Conservation (phyloP, 2,888 invertebrate genomes). For the Chrysomela aeneicollis region DNA sequence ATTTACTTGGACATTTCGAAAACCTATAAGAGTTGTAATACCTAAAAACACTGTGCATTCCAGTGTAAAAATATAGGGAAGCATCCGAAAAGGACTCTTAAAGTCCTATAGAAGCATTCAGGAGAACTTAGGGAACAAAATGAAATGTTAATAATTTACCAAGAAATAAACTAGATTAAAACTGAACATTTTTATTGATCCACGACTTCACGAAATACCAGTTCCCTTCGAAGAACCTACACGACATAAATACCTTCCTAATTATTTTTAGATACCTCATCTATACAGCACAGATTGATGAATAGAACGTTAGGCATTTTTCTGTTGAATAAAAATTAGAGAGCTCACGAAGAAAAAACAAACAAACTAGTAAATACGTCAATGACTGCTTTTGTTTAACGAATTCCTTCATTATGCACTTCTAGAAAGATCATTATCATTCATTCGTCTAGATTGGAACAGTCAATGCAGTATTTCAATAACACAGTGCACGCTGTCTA, state of each 20-base stretch:
- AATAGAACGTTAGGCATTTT: neutral
- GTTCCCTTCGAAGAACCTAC: neutral
- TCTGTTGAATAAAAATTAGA: neutral
- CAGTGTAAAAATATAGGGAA: too few species aligned
- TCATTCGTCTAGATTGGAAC: slow-evolving; percentile 31
- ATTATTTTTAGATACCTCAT: neutral
- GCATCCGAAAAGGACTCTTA: too few species aligned
- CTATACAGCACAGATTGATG: too few species aligned
- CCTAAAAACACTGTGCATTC: too few species aligned
- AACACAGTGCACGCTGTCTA: slow-evolving; percentile 35
- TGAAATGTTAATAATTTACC: too few species aligned
- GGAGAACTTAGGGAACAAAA: too few species aligned
- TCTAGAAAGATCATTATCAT: slow-evolving; percentile 31
- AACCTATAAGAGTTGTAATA: too few species aligned
- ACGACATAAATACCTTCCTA: neutral
- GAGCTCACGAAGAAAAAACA: slow-evolving; percentile 20
- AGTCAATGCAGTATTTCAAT: slow-evolving; percentile 28
- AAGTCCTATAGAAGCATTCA: too few species aligned
- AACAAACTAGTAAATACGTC: slow-evolving; percentile 29
- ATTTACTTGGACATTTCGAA: too few species aligned
- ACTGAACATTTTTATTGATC: too few species aligned
- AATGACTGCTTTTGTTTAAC: slow-evolving; percentile 28
- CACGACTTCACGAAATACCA: neutral
- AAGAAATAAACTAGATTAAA: too few species aligned
- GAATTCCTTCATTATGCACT: slow-evolving; percentile 30